Percentiles rank a stretch among this genome's conserved stretches.
phyloP scores from a whole-genome alignment of 2,797 vertebrate species.

The Anomalospiza imberbis region DNA sequence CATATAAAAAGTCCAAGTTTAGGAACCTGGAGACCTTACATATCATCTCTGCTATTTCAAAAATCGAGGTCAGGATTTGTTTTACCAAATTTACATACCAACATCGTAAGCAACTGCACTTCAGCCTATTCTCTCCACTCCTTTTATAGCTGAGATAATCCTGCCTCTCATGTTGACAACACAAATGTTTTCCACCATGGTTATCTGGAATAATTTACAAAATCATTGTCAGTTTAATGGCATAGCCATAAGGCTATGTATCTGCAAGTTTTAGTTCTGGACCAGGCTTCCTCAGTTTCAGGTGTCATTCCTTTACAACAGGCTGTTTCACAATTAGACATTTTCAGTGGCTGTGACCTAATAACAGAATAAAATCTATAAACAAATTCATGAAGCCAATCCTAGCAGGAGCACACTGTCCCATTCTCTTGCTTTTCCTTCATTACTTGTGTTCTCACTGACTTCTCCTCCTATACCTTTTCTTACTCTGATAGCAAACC shows the following conservation, averaged over 20 bases:
- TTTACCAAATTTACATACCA: not conserved
- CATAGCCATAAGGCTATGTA: not conserved
- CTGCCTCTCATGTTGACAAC: not conserved
- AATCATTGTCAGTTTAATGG: not conserved
- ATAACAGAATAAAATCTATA: not conserved
- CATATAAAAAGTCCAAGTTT: not conserved
- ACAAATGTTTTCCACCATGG: not conserved
- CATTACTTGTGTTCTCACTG: not conserved
- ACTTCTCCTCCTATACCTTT: not conserved
- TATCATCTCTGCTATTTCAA: not conserved
- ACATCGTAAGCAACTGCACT: not conserved
- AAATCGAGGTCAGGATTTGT: not conserved
- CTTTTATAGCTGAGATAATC: constrained; percentile 4
- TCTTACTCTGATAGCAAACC: not conserved
- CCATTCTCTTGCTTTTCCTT: not conserved
- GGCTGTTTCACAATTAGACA: not conserved
- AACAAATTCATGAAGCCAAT: not conserved
- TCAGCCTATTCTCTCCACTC: not conserved
- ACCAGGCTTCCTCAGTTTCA: not conserved
- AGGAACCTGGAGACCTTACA: not conserved
- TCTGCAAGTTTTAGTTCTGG: not conserved
- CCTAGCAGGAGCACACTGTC: not conserved
- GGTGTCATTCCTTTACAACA: not conserved
- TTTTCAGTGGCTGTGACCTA: not conserved
- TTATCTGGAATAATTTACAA: not conserved